Percentiles rank a stretch among this genome's conserved stretches.
Conservation (phyloP, 2,888 invertebrate species). For the Coronaproctus castanopsis region DNA sequence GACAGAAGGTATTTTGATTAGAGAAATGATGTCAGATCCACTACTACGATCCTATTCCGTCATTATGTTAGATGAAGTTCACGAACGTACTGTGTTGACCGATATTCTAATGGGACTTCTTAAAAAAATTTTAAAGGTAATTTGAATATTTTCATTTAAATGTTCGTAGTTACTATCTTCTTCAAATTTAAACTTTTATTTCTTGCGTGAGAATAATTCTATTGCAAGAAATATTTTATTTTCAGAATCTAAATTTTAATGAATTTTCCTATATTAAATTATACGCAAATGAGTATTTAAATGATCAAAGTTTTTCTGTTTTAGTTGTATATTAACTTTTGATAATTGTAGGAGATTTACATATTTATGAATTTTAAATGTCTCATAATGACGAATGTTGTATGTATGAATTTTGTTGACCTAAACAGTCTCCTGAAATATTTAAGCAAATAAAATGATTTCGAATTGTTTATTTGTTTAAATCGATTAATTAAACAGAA, state of each 20-base stretch:
- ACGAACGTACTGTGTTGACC: conserved; percentile 79
- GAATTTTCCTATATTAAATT: not conserved
- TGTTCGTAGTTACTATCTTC: not conserved
- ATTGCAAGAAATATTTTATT: not conserved
- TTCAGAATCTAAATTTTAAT: not conserved
- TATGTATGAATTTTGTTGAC: too few relatives aligned
- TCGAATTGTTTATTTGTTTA: too few relatives aligned
- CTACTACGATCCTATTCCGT: conserved; percentile 69
- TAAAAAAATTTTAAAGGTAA: conserved; percentile 68
- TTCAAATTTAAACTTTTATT: not conserved
- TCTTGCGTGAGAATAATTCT: too few relatives aligned
- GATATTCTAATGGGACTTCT: conserved; percentile 84
- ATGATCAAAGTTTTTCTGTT: too few relatives aligned
- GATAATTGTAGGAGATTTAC: too few relatives aligned
- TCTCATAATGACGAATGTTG: too few relatives aligned
- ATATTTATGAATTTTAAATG: too few relatives aligned
- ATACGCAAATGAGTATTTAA: not conserved
- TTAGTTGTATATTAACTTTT: too few relatives aligned
- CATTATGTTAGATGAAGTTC: conserved; percentile 84
- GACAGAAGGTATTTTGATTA: conserved; percentile 84
- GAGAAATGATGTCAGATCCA: conserved; percentile 91
- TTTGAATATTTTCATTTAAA: conserved; percentile 16
- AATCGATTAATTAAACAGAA: too few relatives aligned
- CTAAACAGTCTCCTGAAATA: too few relatives aligned
- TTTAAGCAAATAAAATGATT: too few relatives aligned